phyloP scores from a whole-genome alignment of 2,113 vertebrate species.

The Cyprinodon tularosa region DNA sequence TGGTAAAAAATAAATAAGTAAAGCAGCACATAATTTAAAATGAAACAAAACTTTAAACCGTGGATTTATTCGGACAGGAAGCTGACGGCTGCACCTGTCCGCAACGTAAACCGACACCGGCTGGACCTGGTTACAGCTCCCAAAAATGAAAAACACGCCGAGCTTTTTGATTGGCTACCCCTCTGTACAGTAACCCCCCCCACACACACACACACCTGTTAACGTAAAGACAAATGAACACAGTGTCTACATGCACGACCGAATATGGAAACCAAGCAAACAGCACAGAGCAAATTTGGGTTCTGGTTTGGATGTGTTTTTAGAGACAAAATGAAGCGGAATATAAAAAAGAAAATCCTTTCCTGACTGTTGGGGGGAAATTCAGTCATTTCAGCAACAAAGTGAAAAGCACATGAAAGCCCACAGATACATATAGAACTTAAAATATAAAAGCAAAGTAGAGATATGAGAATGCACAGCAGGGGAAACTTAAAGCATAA shows the following conservation, averaged over 20 bases:
- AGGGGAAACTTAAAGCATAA: no score
- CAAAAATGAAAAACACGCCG: constrained; percentile 38
- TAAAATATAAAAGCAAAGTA: no score
- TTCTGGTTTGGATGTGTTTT: constrained; percentile 6
- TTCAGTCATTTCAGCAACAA: no score
- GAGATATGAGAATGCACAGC: no score
- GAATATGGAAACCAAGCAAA: constrained; percentile 18
- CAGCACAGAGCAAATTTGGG: constrained; percentile 26
- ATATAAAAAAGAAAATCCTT: no score
- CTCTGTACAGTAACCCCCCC: constrained; percentile 7
- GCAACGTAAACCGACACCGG: constrained; percentile 4
- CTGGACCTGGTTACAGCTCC: constrained; percentile 28
- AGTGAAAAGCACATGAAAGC: no score
- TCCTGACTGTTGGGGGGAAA: no score
- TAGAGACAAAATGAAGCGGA: background rate
- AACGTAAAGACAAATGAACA: constrained; percentile 1
- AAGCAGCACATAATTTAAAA: constrained; percentile 22
- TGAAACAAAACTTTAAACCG: constrained; percentile 36
- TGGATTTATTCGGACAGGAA: constrained; percentile 63
- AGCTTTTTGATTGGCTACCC: constrained; percentile 54
- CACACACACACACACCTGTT: background rate
- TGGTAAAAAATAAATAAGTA: constrained; percentile 29
- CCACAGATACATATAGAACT: no score
- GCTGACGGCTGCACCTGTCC: constrained; percentile 46
- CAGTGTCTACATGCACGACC: background rate